Conservation (phyloP, 2,888 invertebrate species). For the Maniola hyperantus region DNA sequence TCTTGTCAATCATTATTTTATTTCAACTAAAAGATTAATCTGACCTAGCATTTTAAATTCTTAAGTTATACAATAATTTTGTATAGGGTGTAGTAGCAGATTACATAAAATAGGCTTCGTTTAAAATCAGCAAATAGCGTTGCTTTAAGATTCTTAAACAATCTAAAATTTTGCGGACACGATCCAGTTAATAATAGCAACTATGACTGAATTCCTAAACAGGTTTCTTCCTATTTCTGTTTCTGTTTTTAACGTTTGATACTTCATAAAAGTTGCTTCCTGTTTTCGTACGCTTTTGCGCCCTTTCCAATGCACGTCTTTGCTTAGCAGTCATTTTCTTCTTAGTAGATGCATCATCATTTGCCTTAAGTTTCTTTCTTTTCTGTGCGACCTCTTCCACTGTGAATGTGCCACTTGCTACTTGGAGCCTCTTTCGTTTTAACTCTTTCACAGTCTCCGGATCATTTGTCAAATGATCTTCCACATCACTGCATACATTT, state of each 20-base stretch:
- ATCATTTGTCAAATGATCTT: constrained; percentile 75
- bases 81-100: too few relatives aligned
- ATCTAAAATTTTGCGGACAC: too few relatives aligned
- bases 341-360: constrained; percentile 45
- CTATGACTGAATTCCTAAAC: constrained; percentile 31
- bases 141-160: too few relatives aligned
- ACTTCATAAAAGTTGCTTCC: constrained; percentile 96
- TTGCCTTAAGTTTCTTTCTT: constrained; percentile 60
- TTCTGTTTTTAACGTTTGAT: constrained; percentile 93
- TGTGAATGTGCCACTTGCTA: constrained; percentile 80
- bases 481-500: constrained; percentile 78
- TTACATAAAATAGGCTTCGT: too few relatives aligned
- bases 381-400: constrained; percentile 77
- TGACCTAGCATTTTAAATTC: too few relatives aligned
- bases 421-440: constrained; percentile 71
- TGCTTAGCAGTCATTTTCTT: constrained; percentile 89
- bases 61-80: too few relatives aligned
- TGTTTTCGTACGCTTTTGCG: constrained; percentile 89
- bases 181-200: too few relatives aligned
- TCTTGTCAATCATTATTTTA: too few relatives aligned
- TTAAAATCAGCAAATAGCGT: too few relatives aligned
- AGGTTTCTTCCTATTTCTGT: constrained; percentile 86
- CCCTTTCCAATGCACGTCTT: constrained; percentile 88
- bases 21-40: too few relatives aligned
- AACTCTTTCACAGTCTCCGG: constrained; percentile 74